phyloP scores from a whole-genome alignment of 2,113 vertebrate genomes.

The Apeltes quadracus region DNA sequence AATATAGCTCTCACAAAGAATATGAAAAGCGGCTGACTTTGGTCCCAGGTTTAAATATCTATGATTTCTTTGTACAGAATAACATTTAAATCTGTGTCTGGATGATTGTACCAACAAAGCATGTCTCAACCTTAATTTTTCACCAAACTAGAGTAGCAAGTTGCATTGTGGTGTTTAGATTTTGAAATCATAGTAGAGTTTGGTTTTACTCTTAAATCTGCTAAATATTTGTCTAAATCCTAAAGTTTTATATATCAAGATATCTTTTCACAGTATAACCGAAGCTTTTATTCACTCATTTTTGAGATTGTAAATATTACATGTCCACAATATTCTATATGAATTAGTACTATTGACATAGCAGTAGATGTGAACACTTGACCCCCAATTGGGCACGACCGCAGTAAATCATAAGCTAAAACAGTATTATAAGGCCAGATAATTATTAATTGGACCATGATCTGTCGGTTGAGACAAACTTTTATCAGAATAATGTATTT shows the following conservation, averaged over 20 bases:
- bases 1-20: slow-evolving; percentile 45
- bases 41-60: slow-evolving; percentile 59
- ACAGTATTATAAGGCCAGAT: slow-evolving; percentile 58
- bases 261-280: slow-evolving; percentile 81
- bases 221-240: slow-evolving; percentile 81
- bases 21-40: slow-evolving; percentile 67
- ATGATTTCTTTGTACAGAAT: slow-evolving; percentile 85
- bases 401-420: slow-evolving; percentile 65
- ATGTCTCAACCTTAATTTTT: slow-evolving; percentile 77
- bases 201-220: slow-evolving; percentile 76
- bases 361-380: slow-evolving; percentile 86
- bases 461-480: slow-evolving; percentile 39
- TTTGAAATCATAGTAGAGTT: slow-evolving; percentile 71
- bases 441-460: slow-evolving; percentile 54
- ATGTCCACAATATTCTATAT: slow-evolving; percentile 84
- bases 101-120: slow-evolving; percentile 77
- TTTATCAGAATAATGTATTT: slow-evolving; percentile 46
- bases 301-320: slow-evolving; percentile 97
- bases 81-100: slow-evolving; percentile 80
- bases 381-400: slow-evolving; percentile 71
- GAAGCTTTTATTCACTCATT: slow-evolving; percentile 76
- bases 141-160: slow-evolving; percentile 73
- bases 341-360: slow-evolving; percentile 81
- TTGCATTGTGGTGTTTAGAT: slow-evolving; percentile 76
- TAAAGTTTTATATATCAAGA: slow-evolving; percentile 81